These are phyloP conservation scores for Lipophrys pholis DNA, from an alignment of 2,113 vertebrate genomes.

Conservation along the genomic window DNA sequence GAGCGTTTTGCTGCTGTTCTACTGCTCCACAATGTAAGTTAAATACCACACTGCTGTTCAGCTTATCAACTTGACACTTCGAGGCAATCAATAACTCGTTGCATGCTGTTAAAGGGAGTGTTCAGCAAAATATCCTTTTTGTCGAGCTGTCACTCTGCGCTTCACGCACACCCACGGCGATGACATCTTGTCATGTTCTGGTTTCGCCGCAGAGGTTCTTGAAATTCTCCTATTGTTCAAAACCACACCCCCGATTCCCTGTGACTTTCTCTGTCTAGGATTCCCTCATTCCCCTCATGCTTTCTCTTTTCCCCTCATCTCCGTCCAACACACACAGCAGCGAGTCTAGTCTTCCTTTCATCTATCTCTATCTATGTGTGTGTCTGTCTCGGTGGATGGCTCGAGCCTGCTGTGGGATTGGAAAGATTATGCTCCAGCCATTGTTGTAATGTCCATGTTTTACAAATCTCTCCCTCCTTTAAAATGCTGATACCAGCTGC, in stretches of 20 bases:
- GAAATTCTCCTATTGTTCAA: constrained; percentile 3
- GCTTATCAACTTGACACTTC: not conserved
- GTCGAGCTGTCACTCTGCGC: not conserved
- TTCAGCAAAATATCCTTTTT: not conserved
- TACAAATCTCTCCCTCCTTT: constrained; percentile 70
- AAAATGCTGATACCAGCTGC: constrained; percentile 44
- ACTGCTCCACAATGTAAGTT: too few relatives aligned
- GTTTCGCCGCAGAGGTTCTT: not conserved
- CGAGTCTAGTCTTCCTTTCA: constrained; percentile 36
- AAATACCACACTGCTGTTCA: not conserved
- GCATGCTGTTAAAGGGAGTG: not conserved
- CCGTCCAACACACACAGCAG: constrained; percentile 15
- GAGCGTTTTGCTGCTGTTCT: too few relatives aligned
- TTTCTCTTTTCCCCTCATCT: constrained; percentile 15
- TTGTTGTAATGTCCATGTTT: constrained; percentile 77
- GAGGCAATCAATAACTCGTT: constrained; percentile 10
- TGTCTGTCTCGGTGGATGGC: constrained; percentile 43
- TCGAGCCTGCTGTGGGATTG: constrained; percentile 71
- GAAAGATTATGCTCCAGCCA: constrained; percentile 64
- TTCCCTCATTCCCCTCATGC: constrained; percentile 21
- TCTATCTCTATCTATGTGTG: constrained; percentile 24
- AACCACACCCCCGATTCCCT: constrained; percentile 2
- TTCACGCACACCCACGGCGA: not conserved
- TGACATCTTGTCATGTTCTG: not conserved
- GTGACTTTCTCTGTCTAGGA: not conserved